These are phyloP conservation scores for Scaptomyza pallida DNA, from an alignment of 1,140 invertebrate species.

Conservation along the genomic window DNA sequence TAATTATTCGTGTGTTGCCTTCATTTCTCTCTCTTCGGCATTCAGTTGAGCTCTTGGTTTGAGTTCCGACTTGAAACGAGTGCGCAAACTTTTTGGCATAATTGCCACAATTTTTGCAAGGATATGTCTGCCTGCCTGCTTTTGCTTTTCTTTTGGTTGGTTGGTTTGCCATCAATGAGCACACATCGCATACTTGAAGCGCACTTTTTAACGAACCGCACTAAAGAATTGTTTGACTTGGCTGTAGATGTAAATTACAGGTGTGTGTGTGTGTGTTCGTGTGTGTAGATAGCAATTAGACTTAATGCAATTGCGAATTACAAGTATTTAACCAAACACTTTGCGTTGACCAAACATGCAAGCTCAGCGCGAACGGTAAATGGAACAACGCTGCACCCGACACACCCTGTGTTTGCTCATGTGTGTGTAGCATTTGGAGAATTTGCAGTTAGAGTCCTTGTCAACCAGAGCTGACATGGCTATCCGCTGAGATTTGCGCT, in stretches of 20 bases:
- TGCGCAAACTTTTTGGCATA: constrained; percentile 58
- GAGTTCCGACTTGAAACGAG: constrained; percentile 32
- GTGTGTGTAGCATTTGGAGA: constrained; percentile 27
- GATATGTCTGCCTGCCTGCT: constrained; percentile 29
- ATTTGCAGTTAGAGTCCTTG: constrained; percentile 23
- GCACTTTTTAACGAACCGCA: constrained; percentile 28
- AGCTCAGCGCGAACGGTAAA: constrained; percentile 30
- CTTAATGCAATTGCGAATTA: constrained; percentile 41
- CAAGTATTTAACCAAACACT: constrained; percentile 19
- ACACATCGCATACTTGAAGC: constrained; percentile 18
- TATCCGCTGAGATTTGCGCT: constrained; percentile 56
- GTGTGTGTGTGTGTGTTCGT: constrained; percentile 6
- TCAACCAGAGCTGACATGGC: constrained; percentile 45
- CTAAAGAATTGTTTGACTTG: constrained; percentile 20
- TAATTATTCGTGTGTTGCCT: constrained; percentile 79
- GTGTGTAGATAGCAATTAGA: constrained; percentile 44
- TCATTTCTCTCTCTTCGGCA: constrained; percentile 23
- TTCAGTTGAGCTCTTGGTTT: not conserved
- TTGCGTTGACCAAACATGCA: constrained; percentile 21
- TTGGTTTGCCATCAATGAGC: constrained; percentile 28
- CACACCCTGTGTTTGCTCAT: constrained; percentile 22
- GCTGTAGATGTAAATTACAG: constrained; percentile 20
- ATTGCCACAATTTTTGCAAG: constrained; percentile 75
- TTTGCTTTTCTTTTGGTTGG: constrained; percentile 1
- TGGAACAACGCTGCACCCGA: constrained; percentile 3